A percentile compares a stretch with the other conserved stretches of the same genome.
Conservation (phyloP, 2,888 invertebrate genomes). For the Cosmia trapezina region DNA sequence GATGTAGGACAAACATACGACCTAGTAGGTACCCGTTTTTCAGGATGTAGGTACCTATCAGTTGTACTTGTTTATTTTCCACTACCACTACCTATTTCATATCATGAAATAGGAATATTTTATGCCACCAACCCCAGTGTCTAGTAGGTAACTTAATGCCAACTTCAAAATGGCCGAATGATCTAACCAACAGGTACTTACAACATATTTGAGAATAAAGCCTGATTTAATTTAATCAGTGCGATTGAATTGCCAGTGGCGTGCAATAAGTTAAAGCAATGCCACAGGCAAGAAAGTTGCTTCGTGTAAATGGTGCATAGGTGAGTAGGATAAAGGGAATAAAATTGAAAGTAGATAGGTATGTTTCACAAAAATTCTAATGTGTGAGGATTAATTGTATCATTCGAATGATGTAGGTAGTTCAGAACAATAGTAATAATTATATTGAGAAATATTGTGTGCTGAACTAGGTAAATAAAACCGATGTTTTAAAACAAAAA, state of each 20-base stretch:
- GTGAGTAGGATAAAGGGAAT: not conserved
- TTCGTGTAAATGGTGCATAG: not conserved
- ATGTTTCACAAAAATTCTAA: not conserved
- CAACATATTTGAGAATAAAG: not conserved
- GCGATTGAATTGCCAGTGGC: not conserved
- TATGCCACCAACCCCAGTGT: not conserved
- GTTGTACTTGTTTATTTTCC: not conserved
- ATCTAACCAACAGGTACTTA: not conserved
- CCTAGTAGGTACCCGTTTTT: too few species aligned
- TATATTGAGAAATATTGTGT: not conserved
- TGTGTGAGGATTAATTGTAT: not conserved
- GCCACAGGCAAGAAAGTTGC: not conserved
- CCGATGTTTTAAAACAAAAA: not conserved
- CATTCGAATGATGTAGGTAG: not conserved
- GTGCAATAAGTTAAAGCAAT: not conserved
- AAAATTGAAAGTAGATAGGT: not conserved
- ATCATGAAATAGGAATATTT: not conserved
- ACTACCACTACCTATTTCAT: not conserved
- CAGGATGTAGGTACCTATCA: too few species aligned
- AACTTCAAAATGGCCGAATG: constrained; percentile 13
- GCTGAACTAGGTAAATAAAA: not conserved
- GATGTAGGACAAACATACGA: too few species aligned
- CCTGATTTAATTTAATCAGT: not conserved
- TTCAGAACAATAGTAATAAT: not conserved
- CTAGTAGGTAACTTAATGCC: not conserved